Conservation (phyloP, 2,113 vertebrate genomes). For the Hirundichthys speculiger region DNA sequence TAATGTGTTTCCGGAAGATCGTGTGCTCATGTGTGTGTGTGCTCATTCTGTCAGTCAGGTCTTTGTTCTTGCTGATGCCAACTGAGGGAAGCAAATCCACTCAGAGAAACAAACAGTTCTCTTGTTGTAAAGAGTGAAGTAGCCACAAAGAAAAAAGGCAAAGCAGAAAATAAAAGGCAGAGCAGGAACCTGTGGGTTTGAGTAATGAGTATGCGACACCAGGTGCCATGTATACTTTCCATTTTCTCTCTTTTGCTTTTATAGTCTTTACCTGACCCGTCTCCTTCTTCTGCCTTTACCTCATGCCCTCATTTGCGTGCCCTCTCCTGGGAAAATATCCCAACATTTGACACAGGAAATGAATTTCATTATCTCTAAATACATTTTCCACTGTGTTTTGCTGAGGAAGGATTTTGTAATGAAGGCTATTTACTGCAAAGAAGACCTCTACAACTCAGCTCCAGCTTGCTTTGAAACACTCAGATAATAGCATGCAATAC, state of each 20-base stretch:
- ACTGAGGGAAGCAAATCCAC: constrained; percentile 67
- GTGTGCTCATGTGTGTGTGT: constrained; percentile 42
- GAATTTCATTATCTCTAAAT: constrained; percentile 40
- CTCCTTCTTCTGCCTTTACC: constrained; percentile 5
- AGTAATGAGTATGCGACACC: background rate
- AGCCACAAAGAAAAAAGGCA: constrained; percentile 51
- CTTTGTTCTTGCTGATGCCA: constrained; percentile 54
- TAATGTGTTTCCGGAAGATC: constrained; percentile 23
- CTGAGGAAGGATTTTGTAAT: constrained; percentile 50
- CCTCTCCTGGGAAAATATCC: constrained; percentile 32
- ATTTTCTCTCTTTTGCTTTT: constrained; percentile 14
- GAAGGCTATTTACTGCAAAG: constrained; percentile 50
- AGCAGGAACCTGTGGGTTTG: background rate
- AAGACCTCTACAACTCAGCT: constrained; percentile 46
- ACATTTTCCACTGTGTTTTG: constrained; percentile 43
- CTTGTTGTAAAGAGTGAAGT: constrained; percentile 63
- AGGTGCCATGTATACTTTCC: constrained; percentile 14
- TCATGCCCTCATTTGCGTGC: constrained; percentile 36
- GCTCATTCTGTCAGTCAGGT: constrained; percentile 67
- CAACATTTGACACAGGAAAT: constrained; percentile 33
- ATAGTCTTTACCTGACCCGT: constrained; percentile 14
- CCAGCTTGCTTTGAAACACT: constrained; percentile 45
- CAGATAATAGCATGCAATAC: constrained; percentile 43
- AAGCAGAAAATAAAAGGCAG: constrained; percentile 27
- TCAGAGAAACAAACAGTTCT: constrained; percentile 69